Percentiles rank a stretch among this genome's conserved stretches.
Evolutionary conservation across 2,888 invertebrate genomes (phyloP).

Genomic region (Smittia aterrima): DNA sequence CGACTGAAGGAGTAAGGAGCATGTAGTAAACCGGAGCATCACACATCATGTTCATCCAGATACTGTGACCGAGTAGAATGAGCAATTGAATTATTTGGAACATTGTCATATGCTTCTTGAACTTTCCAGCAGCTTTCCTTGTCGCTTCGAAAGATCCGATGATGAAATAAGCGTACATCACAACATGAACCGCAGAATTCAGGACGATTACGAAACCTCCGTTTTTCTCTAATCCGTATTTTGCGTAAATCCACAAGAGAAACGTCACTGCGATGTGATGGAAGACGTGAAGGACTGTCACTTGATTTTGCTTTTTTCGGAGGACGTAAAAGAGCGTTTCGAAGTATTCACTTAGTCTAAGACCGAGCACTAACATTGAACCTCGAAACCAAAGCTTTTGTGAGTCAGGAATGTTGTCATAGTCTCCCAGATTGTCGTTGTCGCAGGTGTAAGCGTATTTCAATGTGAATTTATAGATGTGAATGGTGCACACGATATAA

Average conservation of each 20-base stretch:
- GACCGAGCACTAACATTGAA: background rate
- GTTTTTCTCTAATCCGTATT: background rate
- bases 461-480: too few relatives aligned
- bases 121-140: background rate
- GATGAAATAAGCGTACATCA: constrained; percentile 26
- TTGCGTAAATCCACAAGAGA: background rate
- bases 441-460: too few relatives aligned
- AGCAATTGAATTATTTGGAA: background rate
- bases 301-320: constrained; percentile 17
- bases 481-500: too few relatives aligned
- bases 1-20: background rate
- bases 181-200: constrained; percentile 10
- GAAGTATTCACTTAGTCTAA: background rate
- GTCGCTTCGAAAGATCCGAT: background rate
- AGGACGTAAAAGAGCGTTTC: constrained; percentile 17
- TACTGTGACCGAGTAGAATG: background rate
- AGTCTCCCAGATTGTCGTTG: too few relatives aligned
- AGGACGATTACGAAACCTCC: background rate
- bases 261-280: constrained; percentile 20
- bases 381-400: too few relatives aligned
- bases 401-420: too few relatives aligned
- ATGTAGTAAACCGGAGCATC: background rate
- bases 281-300: constrained; percentile 9
- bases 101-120: background rate
- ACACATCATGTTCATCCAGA: background rate